Evolutionary conservation across 2,888 invertebrate genomes (phyloP).

Genomic region (Thera britannica): DNA sequence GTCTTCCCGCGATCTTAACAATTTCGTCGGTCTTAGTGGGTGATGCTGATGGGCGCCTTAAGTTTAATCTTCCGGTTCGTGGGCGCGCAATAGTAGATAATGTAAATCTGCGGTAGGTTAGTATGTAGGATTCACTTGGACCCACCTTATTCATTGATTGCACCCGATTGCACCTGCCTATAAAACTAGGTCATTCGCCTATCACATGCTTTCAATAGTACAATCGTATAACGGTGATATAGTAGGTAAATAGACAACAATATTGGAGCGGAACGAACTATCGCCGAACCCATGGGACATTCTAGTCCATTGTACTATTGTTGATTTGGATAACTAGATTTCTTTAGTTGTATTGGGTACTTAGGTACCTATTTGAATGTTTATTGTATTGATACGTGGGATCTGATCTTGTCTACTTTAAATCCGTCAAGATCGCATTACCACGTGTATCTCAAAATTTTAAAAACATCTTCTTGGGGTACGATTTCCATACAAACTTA

Average conservation of each 20-base stretch:
- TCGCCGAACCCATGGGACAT: constrained; percentile 53
- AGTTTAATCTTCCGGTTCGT: too few relatives aligned
- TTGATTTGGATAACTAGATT: constrained; percentile 11
- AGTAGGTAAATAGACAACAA: constrained; percentile 50
- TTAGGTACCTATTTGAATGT: not conserved
- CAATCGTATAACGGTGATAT: constrained; percentile 56
- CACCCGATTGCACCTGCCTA: constrained; percentile 31
- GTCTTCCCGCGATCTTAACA: too few relatives aligned
- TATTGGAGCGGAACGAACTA: constrained; percentile 63
- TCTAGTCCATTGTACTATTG: constrained; percentile 34
- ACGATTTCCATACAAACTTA: too few relatives aligned
- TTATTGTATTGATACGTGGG: constrained; percentile 3
- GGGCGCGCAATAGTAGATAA: too few relatives aligned
- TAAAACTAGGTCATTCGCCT: constrained; percentile 56
- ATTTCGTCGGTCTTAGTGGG: too few relatives aligned
- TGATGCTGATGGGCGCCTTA: too few relatives aligned
- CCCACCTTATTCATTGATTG: constrained; percentile 40
- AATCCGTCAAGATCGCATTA: too few relatives aligned
- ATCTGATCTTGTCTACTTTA: not conserved
- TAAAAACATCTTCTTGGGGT: too few relatives aligned
- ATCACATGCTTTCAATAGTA: constrained; percentile 41
- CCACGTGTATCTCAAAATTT: too few relatives aligned
- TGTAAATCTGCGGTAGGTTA: too few relatives aligned
- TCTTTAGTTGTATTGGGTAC: constrained; percentile 16
- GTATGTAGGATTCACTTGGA: not conserved